Evolutionary conservation across 2,113 vertebrate species (phyloP).

Genomic region (Lepus americanus): DNA sequence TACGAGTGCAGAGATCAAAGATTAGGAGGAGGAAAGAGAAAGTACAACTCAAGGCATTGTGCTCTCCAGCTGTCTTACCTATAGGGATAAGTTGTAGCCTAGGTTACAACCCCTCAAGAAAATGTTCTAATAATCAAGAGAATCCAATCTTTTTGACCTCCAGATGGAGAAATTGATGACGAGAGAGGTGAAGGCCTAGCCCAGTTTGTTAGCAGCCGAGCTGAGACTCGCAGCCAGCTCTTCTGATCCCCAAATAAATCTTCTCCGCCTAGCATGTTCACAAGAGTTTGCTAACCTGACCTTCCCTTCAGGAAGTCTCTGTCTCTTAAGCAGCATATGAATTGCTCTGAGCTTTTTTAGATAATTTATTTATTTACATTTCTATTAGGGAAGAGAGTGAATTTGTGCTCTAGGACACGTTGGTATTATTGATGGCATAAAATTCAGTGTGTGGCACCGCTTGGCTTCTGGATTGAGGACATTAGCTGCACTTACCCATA

Average conservation of each 20-base stretch:
- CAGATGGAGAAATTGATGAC: background rate
- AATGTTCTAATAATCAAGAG: background rate
- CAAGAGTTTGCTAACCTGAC: background rate
- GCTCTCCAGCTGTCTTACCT: background rate
- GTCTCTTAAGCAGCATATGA: background rate
- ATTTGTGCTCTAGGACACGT: background rate
- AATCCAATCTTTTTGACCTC: background rate
- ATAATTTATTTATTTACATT: background rate
- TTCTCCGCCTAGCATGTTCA: background rate
- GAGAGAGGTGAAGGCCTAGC: background rate
- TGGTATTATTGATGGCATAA: background rate
- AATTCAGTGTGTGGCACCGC: background rate
- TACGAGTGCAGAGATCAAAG: fast-evolving
- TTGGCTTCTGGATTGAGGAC: background rate
- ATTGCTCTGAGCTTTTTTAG: background rate
- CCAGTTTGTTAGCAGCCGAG: background rate
- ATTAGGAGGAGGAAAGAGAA: background rate
- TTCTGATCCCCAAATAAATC: background rate
- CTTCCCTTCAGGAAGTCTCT: constrained; percentile 30
- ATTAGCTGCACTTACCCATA: constrained; percentile 91
- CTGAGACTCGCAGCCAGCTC: background rate
- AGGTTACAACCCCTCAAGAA: background rate
- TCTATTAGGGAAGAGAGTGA: background rate
- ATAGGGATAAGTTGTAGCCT: no score
- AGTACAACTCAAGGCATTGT: no score